These are phyloP conservation scores for Diorhabda sublineata DNA, from an alignment of 1,140 invertebrate genomes.

Conservation along the genomic window DNA sequence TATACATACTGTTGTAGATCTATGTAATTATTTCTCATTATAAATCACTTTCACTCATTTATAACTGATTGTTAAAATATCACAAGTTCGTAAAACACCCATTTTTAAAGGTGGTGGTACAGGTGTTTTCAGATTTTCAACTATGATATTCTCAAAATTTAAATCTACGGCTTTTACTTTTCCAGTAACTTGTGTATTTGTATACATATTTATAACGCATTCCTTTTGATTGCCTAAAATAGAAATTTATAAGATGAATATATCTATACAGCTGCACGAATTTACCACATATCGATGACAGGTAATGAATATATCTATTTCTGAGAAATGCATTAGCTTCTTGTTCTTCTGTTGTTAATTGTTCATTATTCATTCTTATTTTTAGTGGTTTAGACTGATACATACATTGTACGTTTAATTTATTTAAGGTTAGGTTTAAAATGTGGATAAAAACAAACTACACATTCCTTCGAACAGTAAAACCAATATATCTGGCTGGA, in stretches of 20 bases:
- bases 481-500: no score
- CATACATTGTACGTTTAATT: no score
- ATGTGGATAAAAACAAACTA: no score
- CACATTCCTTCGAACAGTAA: no score
- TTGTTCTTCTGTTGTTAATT: no score
- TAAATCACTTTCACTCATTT: not conserved
- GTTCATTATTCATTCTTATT: no score
- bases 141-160: slow-evolving; percentile 37
- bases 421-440: no score
- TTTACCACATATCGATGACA: no score
- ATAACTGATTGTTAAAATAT: slow-evolving; percentile 31
- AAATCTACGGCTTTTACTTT: slow-evolving; percentile 36
- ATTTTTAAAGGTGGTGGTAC: slow-evolving; percentile 21
- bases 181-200: slow-evolving; percentile 32
- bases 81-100: slow-evolving; percentile 36
- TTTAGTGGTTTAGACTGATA: no score
- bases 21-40: not conserved
- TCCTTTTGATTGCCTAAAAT: slow-evolving; percentile 23
- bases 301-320: no score
- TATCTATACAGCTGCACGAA: no score
- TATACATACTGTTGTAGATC: slow-evolving; percentile 5
- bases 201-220: slow-evolving; percentile 35
- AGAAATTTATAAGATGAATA: slow-evolving; percentile 9
- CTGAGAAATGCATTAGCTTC: no score
- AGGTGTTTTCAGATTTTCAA: slow-evolving; percentile 37